Evolutionary conservation across 2,113 vertebrate species (phyloP), one percentile per base, ranked within the genome.

Genomic region (Pygoscelis antarcticus): DNA sequence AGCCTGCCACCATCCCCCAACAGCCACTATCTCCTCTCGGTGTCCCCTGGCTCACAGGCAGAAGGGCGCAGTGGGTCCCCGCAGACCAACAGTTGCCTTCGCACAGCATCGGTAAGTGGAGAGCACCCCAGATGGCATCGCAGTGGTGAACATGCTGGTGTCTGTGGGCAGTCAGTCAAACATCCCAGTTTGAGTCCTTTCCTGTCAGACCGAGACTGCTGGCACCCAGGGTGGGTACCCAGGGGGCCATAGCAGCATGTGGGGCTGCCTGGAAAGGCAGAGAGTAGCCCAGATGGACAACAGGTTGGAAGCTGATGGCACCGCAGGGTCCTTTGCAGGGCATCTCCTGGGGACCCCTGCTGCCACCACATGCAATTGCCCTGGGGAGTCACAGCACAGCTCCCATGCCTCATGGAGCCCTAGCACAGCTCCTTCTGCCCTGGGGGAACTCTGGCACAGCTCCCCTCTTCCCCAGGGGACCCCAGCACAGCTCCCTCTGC

Each of bases 1-100:
- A 99, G 98, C 75, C 96, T 99, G 89, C 98, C 99, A 0, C 98
- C 99, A 0, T 99, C 99, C 6, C 99, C 99, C 22, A 99, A 98
- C 92, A 98, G 98, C 96, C 98, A 98, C 86, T 99, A 99, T 96
- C 98, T 99, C 93, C 98, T 99, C 9, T 83, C 98, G 0, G 66
- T 98, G 26, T 98, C 98, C 40, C 98, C 99, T 0, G 95, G 97
- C 46, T 62, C 98, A 0, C 96, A 98, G 85, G 98, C 98, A 22
- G 99, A 99, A 17, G 98, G 98, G 26, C 98, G 97, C 77, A 83
- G 97, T 22, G 98, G 96, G 75, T 97, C 98, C 78, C 98, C 99
- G 0, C 95, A 98, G 58, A 96, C 65, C 75, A 93, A 90, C 95
- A 95, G 76, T 95, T 98, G 98, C 96, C 98, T 98, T n/a, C 98